Base-by-base conservation (phyloP, 2,888 invertebrate species). In the Lochmaea capreae region DNA sequence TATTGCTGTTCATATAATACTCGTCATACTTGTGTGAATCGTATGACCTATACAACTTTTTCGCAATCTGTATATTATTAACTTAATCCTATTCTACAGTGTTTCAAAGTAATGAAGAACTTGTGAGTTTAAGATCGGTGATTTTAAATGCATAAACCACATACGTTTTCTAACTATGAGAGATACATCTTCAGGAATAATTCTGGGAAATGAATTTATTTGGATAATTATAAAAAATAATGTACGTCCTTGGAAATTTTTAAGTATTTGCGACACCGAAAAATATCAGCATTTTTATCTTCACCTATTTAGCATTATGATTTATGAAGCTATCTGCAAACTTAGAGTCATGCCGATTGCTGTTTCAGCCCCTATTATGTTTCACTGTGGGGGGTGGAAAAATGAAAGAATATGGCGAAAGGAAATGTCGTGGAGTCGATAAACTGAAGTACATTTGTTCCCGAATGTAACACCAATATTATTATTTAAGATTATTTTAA, bases 271-370 rank as follows among this genome's bases (percentile, higher is more conserved):
- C 73, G 71, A 65, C 72, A 72, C 78, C 72, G 43, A 69, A 74
- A 73, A 76, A 74, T 69, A 69, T 76, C 75, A 72, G 74, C 74
- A 63, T 71, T 76, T 77, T 77, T 77, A 74, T 73, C 76, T 75
- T 78, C 69, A 59, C 71, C 76, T 77, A 77, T 75, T 77, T 75
- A 77, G 68, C 66, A 74, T 66, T 73, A 74, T 70, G 72, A 78
- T 78, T 73, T 78, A 77, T 77, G 74, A 61, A 70, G 54, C 61
- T 73, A 71, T 71, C 71, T 71, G 65, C 65, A 58, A 71, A 71
- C 71, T 71, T 65, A 58, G 57, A 70, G 71, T 52, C 46, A 59
- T 65, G 71, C 71, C 71, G 71, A 71, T 71, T 71, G 71, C 71
- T 65, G 71, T 65, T 71, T 71, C 71, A 65, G 33, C 71, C 71